Base-by-base conservation (phyloP, 2,113 vertebrate species). In the Mugil cephalus region DNA sequence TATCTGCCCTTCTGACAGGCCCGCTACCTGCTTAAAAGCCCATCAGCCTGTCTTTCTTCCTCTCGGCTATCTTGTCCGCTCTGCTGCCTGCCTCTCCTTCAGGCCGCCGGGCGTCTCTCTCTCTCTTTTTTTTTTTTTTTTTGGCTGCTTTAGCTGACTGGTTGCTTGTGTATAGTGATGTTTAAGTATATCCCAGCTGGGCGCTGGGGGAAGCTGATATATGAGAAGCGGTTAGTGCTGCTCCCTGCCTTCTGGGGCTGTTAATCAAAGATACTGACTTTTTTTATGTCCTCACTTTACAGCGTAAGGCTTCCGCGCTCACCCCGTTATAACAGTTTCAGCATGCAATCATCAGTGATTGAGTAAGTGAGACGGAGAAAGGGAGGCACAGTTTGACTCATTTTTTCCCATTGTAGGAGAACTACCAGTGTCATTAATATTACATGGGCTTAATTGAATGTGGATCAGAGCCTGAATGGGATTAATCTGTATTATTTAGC, bases 211-310 rank as follows among this genome's bases (percentile, higher is more conserved):
- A 38, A 60, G 48, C 68, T 78, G 79, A 86, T 86, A 74, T 80
- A 84, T 6, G 54, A 66, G 53, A 34, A 62, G 61, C 56, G 64
- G 66, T 85, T 68, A 78, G 65, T 17, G 4, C 46, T 77, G 73
- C 61, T 78, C 24, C 35, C 74, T 77, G 72, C 69, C 76, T 85
- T 71, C 50, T 64, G 54, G 55, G 62, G 72, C 79, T 77, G 66
- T 86, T 80, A 74, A 88, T 82, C 76, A 87, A 80, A 77, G 75
- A 77, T 56, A 70, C 59, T 54, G 55, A 66, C 15, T 70, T 39
- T 62, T 36, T 62, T 62, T 52, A 83, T 73, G 39, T 43, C 35
- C 53, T 55, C 62, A 52, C 38, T 81, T 82, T 60, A 66, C 45
- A 66, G 14, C 15, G 43, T 38, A 42, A 60, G 45, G 19, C 69